Base-by-base conservation (phyloP, 1,140 invertebrate species). In the Cydia fagiglandana region DNA sequence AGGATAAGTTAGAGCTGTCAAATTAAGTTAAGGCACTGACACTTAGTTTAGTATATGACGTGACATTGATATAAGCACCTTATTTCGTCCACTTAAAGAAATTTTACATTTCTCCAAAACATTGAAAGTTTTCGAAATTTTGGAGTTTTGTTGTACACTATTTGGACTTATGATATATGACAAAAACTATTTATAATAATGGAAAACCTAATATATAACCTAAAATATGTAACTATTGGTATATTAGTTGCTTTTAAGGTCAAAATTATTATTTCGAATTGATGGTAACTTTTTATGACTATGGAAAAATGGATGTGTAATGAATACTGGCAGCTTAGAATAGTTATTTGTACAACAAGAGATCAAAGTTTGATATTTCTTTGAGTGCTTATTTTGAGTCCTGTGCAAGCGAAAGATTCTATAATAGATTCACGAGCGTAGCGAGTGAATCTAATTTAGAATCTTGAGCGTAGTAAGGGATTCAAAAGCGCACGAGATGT, bases 131-230 rank as follows among this genome's bases (percentile, higher is more conserved):
- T 70, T 38, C 64, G 30, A 68, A 24, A 12, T 68, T 68, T 70
- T 41, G 66, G n/a, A 68, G 28, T 68, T 68, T 15, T 68, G 66
- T 38, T 70, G 10, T 66, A 66, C 28, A 15, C 66, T 70, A 45
- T 70, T 70, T 38, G 66, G 66, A 70, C 66, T 20, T 70, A 64
- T 70, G 34, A 70, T 61, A 61, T 61, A 61, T 61, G 15, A 61
- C 20, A 24, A 61, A 70, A 70, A 70, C 28, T 70, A 70, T 70
- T 41, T 70, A 70, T 70, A 17, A 70, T 70, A 70, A 70, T 70
- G 66, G 64, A 70, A 70, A 41, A 70, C n/a, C 30, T 70, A 70
- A 70, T 70, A 70, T 70, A 68, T 70, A 70, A 70, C 34, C 30
- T 45, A 17, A 61, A 61, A 61, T 56, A 61, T 61, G 66, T 70